These are phyloP conservation scores for Cerceris ruficornis DNA, from an alignment of 2,888 invertebrate genomes.

Conservation along the genomic window DNA sequence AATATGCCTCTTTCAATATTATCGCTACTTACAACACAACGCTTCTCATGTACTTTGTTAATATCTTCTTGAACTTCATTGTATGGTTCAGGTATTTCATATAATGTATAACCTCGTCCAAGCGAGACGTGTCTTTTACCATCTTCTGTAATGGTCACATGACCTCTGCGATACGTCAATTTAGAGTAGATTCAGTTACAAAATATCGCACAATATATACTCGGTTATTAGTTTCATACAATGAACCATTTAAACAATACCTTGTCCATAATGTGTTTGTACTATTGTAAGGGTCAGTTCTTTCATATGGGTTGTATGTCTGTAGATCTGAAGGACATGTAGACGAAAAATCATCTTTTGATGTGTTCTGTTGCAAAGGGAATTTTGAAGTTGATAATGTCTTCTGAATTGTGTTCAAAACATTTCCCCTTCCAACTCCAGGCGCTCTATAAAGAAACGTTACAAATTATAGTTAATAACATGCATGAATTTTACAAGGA, in stretches of 20 bases:
- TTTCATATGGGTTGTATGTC: slow-evolving; percentile 69
- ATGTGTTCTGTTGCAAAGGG: slow-evolving; percentile 24
- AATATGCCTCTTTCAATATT: background rate
- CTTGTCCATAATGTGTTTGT: slow-evolving; percentile 76
- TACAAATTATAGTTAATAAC: background rate
- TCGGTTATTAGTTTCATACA: background rate
- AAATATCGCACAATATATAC: background rate
- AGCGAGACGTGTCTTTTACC: slow-evolving; percentile 74
- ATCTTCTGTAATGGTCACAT: slow-evolving; percentile 64
- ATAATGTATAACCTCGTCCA: slow-evolving; percentile 76
- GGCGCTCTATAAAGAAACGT: background rate
- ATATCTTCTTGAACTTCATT: slow-evolving; percentile 59
- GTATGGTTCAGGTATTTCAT: slow-evolving; percentile 70
- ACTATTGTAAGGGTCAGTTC: slow-evolving; percentile 57
- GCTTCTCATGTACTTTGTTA: slow-evolving; percentile 66
- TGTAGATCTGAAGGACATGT: slow-evolving; percentile 57
- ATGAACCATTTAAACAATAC: slow-evolving; percentile 47
- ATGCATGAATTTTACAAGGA: too few species aligned
- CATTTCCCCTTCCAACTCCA: slow-evolving; percentile 20
- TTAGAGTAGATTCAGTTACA: background rate
- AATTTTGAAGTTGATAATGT: background rate
- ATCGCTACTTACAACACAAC: slow-evolving; percentile 58
- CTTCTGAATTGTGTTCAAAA: slow-evolving; percentile 12
- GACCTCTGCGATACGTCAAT: slow-evolving; percentile 63
- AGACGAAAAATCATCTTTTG: slow-evolving; percentile 65